Conservation (phyloP, 2,113 vertebrate genomes). For the Phalacrocorax pelagicus region DNA sequence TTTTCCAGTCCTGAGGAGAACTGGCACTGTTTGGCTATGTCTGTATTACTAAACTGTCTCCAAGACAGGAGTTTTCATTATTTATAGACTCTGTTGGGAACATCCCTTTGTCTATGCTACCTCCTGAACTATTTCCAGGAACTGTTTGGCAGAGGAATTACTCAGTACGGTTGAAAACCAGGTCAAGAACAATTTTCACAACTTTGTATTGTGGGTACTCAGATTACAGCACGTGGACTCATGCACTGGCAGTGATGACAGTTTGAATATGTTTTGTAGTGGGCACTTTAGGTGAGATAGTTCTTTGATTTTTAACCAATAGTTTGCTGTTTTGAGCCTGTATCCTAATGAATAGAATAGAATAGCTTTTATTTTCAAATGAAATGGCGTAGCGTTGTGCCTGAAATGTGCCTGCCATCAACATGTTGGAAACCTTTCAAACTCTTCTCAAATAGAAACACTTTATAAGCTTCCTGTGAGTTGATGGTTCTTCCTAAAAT, state of each 20-base stretch:
- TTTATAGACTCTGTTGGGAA: not conserved
- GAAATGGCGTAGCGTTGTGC: not conserved
- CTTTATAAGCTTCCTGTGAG: not conserved
- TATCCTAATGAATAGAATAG: not conserved
- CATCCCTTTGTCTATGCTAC: not conserved
- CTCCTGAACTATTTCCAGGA: not conserved
- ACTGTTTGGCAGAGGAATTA: not conserved
- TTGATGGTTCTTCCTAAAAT: not conserved
- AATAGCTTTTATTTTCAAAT: not conserved
- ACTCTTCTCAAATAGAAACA: not conserved
- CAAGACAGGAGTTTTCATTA: not conserved
- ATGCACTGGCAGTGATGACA: not conserved
- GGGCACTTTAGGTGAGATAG: not conserved
- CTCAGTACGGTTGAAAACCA: not conserved
- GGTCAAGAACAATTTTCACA: not conserved
- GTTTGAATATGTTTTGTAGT: not conserved
- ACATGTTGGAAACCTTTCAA: not conserved
- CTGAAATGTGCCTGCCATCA: not conserved
- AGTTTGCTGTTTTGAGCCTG: not conserved
- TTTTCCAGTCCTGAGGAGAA: not conserved
- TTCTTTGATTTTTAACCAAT: not conserved
- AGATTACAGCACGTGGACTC: not conserved
- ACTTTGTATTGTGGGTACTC: not conserved
- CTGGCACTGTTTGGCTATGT: not conserved
- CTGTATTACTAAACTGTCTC: not conserved